Conservation (phyloP, 2,888 invertebrate species). For the Calliopum simillimum region DNA sequence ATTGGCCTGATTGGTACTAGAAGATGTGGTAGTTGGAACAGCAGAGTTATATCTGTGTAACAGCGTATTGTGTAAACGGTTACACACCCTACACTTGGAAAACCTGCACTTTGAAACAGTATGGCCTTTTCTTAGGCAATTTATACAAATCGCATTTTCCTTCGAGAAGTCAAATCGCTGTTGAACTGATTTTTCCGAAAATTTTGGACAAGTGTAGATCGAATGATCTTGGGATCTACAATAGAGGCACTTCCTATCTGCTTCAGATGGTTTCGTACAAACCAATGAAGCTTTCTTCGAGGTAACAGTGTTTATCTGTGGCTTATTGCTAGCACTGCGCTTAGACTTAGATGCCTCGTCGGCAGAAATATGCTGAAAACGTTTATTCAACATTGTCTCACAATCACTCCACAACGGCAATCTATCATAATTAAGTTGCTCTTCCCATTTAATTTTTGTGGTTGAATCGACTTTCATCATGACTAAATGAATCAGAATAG, state of each 20-base stretch:
- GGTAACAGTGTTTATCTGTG: background rate
- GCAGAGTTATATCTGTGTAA: background rate
- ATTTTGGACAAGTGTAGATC: background rate
- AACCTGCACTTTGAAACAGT: too few species aligned
- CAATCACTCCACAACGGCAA: slow-evolving; percentile 39
- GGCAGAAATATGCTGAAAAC: slow-evolving; percentile 30
- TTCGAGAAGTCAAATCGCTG: slow-evolving; percentile 23
- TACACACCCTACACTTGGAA: background rate
- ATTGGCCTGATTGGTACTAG: background rate
- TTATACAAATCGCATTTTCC: slow-evolving; percentile 9
- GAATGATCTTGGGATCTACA: slow-evolving; percentile 12
- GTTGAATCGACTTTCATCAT: slow-evolving; percentile 39
- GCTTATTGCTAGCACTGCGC: background rate
- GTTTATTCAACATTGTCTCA: slow-evolving; percentile 36
- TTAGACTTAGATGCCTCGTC: slow-evolving; percentile 26
- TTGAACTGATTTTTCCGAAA: background rate
- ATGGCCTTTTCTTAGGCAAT: slow-evolving; percentile 1
- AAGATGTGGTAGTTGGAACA: background rate
- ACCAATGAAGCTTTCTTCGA: slow-evolving; percentile 7
- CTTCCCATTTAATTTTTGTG: slow-evolving; percentile 36
- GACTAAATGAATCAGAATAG: slow-evolving; percentile 43
- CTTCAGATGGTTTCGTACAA: background rate
- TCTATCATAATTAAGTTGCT: slow-evolving; percentile 36
- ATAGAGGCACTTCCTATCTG: slow-evolving; percentile 2
- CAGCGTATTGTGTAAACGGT: background rate